Conservation (phyloP, 2,113 vertebrate genomes). For the Indri indri region DNA sequence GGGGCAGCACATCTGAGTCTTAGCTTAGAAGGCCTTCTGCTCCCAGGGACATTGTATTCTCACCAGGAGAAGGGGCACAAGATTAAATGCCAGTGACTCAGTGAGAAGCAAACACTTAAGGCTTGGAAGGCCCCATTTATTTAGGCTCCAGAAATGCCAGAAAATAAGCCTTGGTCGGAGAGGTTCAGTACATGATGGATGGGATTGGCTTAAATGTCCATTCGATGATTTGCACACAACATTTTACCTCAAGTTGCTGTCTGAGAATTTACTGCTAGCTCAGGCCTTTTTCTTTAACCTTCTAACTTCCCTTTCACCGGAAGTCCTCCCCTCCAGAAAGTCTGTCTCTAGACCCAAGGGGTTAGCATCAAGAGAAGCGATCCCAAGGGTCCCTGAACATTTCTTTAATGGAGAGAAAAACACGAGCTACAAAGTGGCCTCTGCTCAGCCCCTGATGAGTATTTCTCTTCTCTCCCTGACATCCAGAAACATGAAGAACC, state of each 20-base stretch:
- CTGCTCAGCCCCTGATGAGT: neutral
- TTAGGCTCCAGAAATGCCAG: neutral
- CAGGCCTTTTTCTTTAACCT: neutral
- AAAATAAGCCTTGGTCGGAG: neutral
- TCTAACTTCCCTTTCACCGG: neutral
- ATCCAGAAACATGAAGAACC: conserved; percentile 90
- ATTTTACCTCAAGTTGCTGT: neutral
- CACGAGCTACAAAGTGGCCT: neutral
- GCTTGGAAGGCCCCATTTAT: neutral
- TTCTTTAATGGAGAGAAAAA: neutral
- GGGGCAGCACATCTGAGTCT: neutral
- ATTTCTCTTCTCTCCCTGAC: conserved; percentile 43
- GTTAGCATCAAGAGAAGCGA: neutral
- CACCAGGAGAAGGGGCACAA: neutral
- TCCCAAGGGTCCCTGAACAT: neutral
- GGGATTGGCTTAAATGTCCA: neutral
- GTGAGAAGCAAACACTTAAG: neutral
- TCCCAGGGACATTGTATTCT: neutral
- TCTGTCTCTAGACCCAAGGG: neutral
- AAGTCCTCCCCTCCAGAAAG: neutral
- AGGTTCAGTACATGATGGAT: neutral
- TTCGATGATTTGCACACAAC: neutral
- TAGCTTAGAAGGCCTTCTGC: neutral
- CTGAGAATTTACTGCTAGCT: neutral
- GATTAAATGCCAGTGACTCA: neutral